Evolutionary conservation across 2,113 vertebrate species (phyloP).

Genomic region (Scytalopus superciliaris): DNA sequence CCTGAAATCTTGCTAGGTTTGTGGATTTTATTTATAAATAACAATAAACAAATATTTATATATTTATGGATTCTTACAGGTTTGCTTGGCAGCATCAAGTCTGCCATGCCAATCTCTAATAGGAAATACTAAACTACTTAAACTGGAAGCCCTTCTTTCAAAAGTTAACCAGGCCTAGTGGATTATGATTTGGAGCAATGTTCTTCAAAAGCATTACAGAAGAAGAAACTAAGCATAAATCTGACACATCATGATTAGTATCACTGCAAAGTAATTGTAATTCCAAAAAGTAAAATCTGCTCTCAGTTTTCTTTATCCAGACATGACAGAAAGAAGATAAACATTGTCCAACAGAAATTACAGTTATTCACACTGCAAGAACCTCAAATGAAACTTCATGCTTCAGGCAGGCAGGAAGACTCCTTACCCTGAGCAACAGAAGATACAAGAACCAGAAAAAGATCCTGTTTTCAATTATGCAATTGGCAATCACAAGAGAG

Average conservation of each 20-base stretch:
- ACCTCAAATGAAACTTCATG: not conserved
- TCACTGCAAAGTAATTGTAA: not conserved
- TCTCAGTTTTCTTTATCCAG: not conserved
- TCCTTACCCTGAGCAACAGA: not conserved
- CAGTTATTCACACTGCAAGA: not conserved
- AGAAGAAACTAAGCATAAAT: not conserved
- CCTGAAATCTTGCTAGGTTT: not conserved
- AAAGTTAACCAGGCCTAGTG: not conserved
- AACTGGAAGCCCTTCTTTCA: not conserved
- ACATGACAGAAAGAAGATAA: not conserved
- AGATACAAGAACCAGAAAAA: not conserved
- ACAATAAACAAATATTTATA: too few species aligned
- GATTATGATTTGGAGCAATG: not conserved
- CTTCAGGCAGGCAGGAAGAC: not conserved
- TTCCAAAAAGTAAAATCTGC: not conserved
- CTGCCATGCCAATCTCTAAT: not conserved
- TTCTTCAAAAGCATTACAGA: not conserved
- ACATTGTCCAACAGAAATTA: not conserved
- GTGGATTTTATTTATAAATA: too few species aligned
- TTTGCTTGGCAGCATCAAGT: not conserved
- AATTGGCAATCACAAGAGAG: not conserved
- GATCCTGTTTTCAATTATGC: not conserved
- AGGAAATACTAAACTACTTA: not conserved
- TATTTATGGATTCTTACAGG: not conserved
- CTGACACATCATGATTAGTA: not conserved